A percentile compares a stretch with the other conserved stretches of the same genome.
phyloP scores from a whole-genome alignment of 2,888 invertebrate genomes.

The Rhorus exstirpatorius region DNA sequence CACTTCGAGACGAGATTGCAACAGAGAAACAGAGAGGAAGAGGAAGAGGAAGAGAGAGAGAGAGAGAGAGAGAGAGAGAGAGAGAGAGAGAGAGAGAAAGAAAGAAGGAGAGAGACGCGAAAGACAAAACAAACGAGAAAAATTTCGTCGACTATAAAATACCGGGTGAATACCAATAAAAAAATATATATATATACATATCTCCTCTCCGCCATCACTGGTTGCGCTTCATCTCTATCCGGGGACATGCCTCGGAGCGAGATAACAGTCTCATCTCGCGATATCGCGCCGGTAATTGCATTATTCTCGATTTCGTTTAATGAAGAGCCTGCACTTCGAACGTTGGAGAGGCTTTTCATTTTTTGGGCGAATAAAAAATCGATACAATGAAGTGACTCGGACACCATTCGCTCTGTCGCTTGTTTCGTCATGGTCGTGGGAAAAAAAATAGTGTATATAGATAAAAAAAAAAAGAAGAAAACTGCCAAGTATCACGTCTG shows the following conservation, averaged over 20 bases:
- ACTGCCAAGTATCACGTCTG: no score
- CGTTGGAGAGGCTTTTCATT: background rate
- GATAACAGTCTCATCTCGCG: conserved; percentile 28
- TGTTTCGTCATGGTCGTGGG: conserved; percentile 5
- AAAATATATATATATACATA: background rate
- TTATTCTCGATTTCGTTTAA: conserved; percentile 34
- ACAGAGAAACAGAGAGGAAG: no score
- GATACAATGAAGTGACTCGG: background rate
- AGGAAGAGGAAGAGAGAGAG: background rate
- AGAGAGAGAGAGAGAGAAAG: background rate
- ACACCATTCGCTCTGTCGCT: background rate
- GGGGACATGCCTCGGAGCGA: conserved; percentile 14
- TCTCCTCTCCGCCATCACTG: conserved; percentile 22
- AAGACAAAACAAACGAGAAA: conserved; percentile 25
- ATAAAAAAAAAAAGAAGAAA: no score
- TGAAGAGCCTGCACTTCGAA: conserved; percentile 28
- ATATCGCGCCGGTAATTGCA: conserved; percentile 45
- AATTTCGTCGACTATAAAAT: conserved; percentile 42
- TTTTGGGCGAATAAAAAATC: background rate
- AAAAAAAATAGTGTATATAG: no score
- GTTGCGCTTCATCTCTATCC: conserved; percentile 13
- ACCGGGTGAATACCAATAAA: conserved; percentile 39
- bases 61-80: background rate
- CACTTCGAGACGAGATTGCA: conserved; percentile 19
- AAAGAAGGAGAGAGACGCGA: background rate